Evolutionary conservation across 2,113 vertebrate species (phyloP), one percentile per base, ranked within the genome.

Genomic region (Neoarius graeffei): DNA sequence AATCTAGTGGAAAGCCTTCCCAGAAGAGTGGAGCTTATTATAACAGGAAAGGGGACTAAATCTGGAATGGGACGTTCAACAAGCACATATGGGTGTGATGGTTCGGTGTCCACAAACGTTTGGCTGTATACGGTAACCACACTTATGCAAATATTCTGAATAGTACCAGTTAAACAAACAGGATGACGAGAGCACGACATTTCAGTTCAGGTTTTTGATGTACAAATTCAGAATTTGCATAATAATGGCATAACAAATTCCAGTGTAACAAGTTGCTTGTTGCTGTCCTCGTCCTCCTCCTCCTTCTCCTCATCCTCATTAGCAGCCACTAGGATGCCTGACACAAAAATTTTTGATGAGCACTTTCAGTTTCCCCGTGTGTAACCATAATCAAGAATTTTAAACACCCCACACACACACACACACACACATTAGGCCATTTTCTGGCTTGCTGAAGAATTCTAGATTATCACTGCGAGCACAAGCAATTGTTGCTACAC

Each of bases 241-340:
- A 81, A 42, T 27, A 81, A 81, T 60, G 25, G 19, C 56, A 60
- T 42, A 42, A 60, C 80, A 81, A 60, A 81, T 81, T 52, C 30
- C 14, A 82, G 15, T 62, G 42, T 84, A 81, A 42, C 80, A 81
- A 35, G 27, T 87, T 59, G 23, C 14, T 60, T 59, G 66, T 77
- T 42, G 71, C 54, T 56, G 7, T 64, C 27, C 79, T 27, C 27
- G 23, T 79, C n/a, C 64, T 57, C 17, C 62, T 27, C 48, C 20
- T 69, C n/a, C 64, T 57, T 7, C 62, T 87, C 56, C 76, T 85
- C 77, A 81, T 87, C 56, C 76, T 85, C 77, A 74, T 87, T 67
- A 81, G 30, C 66, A 77, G 77, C 66, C 50, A 69, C 48, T n/a
- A 74, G 56, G 27, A 64, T 27, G 60, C 77, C 84, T 82, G 81